These are phyloP conservation scores for Himalopsyche phryganea DNA, from an alignment of 1,140 invertebrate species.

Conservation along the genomic window DNA sequence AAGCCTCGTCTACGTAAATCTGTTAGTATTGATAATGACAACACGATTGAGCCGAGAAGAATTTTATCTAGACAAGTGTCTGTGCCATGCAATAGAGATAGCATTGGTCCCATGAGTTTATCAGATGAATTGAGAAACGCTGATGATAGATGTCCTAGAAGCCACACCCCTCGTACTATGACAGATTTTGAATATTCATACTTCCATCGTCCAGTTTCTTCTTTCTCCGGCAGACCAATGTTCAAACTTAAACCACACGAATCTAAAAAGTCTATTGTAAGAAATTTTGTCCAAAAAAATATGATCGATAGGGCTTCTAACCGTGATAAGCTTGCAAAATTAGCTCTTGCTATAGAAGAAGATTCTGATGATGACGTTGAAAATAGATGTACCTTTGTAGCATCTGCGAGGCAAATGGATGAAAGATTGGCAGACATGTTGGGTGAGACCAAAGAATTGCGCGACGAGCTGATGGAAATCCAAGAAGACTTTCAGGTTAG, in stretches of 20 bases:
- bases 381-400: conserved; percentile 34
- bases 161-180: conserved; percentile 21
- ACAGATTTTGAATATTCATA: conserved; percentile 20
- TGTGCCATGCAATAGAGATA: conserved; percentile 2
- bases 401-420: conserved; percentile 38
- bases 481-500: conserved; percentile 51
- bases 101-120: conserved; percentile 15
- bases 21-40: conserved; percentile 19
- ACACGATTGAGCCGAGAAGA: background rate
- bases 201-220: conserved; percentile 26
- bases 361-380: conserved; percentile 38
- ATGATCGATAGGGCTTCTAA: conserved; percentile 37
- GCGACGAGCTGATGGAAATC: conserved; percentile 47
- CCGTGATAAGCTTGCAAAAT: conserved; percentile 43
- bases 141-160: conserved; percentile 11
- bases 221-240: conserved; percentile 10
- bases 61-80: conserved; percentile 15
- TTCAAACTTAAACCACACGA: conserved; percentile 7
- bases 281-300: conserved; percentile 29
- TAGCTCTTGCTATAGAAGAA: conserved; percentile 49
- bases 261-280: conserved; percentile 21
- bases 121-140: conserved; percentile 29
- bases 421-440: conserved; percentile 43
- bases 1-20: conserved; percentile 11
- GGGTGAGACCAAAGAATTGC: conserved; percentile 45